Evolutionary conservation across 2,888 invertebrate species (phyloP).

Genomic region (Hyposoter didymator): DNA sequence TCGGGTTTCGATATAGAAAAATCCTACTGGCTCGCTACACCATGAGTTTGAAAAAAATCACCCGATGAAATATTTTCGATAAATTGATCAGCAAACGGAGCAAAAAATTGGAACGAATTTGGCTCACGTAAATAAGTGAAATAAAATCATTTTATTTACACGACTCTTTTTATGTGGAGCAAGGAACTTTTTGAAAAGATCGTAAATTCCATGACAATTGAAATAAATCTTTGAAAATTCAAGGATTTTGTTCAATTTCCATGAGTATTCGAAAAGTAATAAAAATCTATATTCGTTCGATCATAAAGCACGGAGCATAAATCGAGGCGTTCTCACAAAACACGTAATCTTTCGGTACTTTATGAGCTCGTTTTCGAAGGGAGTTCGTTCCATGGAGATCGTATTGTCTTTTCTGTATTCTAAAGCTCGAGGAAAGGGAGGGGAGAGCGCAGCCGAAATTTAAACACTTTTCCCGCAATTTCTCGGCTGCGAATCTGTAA

Average conservation of each 20-base stretch:
- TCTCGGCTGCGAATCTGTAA: not conserved
- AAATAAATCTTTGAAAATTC: not conserved
- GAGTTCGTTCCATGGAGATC: constrained; percentile 6
- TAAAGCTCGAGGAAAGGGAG: not conserved
- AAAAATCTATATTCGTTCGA: constrained; percentile 59
- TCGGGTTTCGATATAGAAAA: not conserved
- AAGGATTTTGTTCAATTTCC: not conserved
- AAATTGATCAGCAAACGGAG: not conserved
- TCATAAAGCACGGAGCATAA: constrained; percentile 18
- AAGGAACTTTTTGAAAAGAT: not conserved
- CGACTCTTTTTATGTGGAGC: not conserved
- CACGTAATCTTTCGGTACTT: constrained; percentile 11
- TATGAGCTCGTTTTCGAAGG: constrained; percentile 12
- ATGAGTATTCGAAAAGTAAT: constrained; percentile 4
- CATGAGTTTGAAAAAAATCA: not conserved
- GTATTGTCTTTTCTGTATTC: constrained; percentile 23
- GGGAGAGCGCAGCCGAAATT: not conserved
- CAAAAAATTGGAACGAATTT: not conserved
- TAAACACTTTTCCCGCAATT: constrained; percentile 1
- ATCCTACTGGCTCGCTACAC: no score
- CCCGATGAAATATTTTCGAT: not conserved
- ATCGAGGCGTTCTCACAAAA: not conserved
- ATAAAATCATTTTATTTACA: not conserved
- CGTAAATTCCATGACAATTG: not conserved
- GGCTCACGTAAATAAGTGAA: not conserved